phyloP scores from a whole-genome alignment of 2,113 vertebrate species.

The Mesitornis unicolor region DNA sequence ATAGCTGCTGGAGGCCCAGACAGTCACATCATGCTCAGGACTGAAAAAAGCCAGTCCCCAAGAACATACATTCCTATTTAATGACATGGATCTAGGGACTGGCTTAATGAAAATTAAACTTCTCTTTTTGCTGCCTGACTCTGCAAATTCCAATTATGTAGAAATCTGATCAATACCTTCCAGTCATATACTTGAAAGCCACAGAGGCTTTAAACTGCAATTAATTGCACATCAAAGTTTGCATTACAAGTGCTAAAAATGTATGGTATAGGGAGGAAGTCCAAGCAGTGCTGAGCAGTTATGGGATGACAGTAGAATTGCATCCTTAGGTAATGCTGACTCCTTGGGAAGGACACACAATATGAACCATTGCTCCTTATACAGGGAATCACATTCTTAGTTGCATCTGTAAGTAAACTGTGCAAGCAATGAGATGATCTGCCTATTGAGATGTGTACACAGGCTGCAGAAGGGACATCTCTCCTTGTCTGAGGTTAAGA shows the following conservation, averaged over 20 bases:
- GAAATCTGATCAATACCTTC: not conserved
- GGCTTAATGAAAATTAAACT: not conserved
- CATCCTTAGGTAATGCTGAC: not conserved
- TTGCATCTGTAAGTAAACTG: not conserved
- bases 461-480: not conserved
- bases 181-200: not conserved
- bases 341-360: not conserved
- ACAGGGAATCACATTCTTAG: not conserved
- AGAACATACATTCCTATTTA: not conserved
- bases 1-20: not conserved
- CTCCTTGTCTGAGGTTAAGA: not conserved
- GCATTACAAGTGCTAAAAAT: not conserved
- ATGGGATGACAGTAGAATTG: not conserved
- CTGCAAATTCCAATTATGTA: not conserved
- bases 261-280: not conserved
- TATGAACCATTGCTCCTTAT: not conserved
- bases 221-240: not conserved
- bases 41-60: not conserved
- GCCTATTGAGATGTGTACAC: not conserved
- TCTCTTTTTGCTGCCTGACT: not conserved
- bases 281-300: not conserved
- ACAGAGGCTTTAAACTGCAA: not conserved
- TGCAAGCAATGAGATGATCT: not conserved
- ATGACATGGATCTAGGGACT: not conserved
- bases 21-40: not conserved